Percentiles rank a stretch among this genome's conserved stretches.
These are phyloP conservation scores for Parasteatoda tepidariorum DNA, from an alignment of 1,140 invertebrate genomes.

Conservation along the genomic window DNA sequence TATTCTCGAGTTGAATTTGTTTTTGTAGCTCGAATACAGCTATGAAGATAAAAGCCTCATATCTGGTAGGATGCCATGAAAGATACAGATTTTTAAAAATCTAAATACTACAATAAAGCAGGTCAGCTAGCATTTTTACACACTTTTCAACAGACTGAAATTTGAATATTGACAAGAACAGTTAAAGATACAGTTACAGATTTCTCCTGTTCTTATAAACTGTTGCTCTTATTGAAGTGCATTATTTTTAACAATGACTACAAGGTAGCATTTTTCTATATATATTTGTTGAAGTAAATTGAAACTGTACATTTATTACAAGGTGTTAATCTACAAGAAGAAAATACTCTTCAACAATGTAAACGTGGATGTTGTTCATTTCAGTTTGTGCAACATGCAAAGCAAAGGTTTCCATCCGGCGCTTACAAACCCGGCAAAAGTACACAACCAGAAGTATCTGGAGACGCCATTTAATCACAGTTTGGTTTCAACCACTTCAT, in stretches of 20 bases:
- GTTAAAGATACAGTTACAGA: neutral
- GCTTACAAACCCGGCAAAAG: neutral
- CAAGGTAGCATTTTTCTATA: neutral
- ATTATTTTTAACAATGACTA: conserved; percentile 55
- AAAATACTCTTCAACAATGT: conserved; percentile 18
- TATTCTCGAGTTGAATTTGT: neutral
- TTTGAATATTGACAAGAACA: neutral
- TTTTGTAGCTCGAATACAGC: no score
- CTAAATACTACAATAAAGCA: neutral
- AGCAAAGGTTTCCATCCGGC: conserved; percentile 4
- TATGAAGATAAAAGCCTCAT: neutral
- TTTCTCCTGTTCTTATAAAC: neutral
- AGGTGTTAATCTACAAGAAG: conserved; percentile 35
- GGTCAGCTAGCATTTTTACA: neutral
- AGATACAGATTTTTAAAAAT: neutral
- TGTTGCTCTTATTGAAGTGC: conserved; percentile 7
- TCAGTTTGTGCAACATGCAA: conserved; percentile 40
- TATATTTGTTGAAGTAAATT: conserved; percentile 18
- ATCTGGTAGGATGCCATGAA: neutral
- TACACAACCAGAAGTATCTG: neutral
- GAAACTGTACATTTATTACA: conserved; percentile 57
- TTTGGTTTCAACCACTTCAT: conserved; percentile 1
- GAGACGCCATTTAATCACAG: conserved; percentile 3
- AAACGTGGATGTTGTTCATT: conserved; percentile 17
- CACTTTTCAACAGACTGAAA: neutral